phyloP scores from a whole-genome alignment of 2,888 invertebrate genomes.

The Allolobophora icterica region DNA sequence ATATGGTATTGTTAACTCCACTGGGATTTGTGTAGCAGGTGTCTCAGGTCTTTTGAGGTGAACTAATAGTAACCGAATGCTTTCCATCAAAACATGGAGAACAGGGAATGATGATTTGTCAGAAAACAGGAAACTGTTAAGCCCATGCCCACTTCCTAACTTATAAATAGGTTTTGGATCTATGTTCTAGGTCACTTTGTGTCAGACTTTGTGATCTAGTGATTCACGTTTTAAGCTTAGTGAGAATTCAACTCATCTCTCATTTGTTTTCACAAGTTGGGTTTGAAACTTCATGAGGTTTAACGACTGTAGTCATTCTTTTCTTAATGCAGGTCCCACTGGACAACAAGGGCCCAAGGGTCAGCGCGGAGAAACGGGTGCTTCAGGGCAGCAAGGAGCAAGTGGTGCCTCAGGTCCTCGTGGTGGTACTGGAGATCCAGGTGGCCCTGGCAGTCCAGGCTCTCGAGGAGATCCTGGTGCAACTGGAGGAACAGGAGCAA shows the following conservation, averaged over 20 bases:
- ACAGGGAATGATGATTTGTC: neutral
- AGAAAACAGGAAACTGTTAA: neutral
- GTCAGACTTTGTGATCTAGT: neutral
- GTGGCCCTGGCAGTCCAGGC: slow-evolving; percentile 33
- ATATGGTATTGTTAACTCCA: neutral
- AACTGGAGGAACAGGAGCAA: slow-evolving; percentile 21
- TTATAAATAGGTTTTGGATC: neutral
- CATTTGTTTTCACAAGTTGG: too few relatives aligned
- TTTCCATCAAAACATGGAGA: neutral
- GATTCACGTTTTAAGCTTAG: neutral
- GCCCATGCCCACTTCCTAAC: neutral
- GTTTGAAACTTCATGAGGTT: neutral
- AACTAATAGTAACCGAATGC: neutral
- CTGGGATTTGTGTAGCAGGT: neutral
- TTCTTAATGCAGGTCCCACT: neutral
- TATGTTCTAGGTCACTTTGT: neutral
- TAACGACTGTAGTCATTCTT: neutral
- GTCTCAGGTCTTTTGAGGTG: neutral
- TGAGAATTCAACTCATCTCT: neutral
- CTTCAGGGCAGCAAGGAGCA: slow-evolving; percentile 34
- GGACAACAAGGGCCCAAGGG: slow-evolving; percentile 36
- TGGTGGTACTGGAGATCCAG: slow-evolving; percentile 33
- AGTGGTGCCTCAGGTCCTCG: slow-evolving; percentile 35
- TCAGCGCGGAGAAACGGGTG: slow-evolving; percentile 35
- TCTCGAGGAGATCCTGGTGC: slow-evolving; percentile 33